phyloP scores from a whole-genome alignment of 2,113 vertebrate genomes.

The Artemisiospiza belli region DNA sequence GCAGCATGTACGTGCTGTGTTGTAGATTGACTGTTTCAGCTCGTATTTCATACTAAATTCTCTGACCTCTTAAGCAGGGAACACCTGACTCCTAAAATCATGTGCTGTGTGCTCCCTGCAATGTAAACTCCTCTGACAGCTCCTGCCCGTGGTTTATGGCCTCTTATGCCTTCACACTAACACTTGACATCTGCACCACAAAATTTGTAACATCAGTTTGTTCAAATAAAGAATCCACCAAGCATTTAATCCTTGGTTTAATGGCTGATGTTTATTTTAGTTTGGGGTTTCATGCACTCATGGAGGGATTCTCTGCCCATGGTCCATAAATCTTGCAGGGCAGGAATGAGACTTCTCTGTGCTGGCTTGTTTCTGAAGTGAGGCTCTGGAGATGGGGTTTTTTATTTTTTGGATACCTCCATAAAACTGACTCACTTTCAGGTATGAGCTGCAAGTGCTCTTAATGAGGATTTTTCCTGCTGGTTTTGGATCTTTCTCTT shows the following conservation, averaged over 20 bases:
- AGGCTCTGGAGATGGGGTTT: neutral
- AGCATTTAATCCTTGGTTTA: conserved; percentile 56
- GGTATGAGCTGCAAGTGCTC: neutral
- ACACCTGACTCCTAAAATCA: conserved; percentile 57
- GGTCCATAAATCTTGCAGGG: conserved; percentile 30
- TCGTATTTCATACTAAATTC: conserved; percentile 30
- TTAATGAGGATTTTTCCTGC: neutral
- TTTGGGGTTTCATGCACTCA: conserved; percentile 37
- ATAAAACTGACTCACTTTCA: neutral
- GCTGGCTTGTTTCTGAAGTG: neutral
- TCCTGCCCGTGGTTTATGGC: conserved; percentile 47
- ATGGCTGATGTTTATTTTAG: conserved; percentile 66
- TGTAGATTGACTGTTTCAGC: conserved; percentile 24
- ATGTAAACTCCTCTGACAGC: conserved; percentile 52
- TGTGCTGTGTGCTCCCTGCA: neutral
- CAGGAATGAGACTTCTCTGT: neutral
- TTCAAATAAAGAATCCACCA: conserved; percentile 49
- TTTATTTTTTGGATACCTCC: neutral
- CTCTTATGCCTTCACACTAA: conserved; percentile 46
- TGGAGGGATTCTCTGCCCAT: conserved; percentile 2
- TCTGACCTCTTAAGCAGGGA: conserved; percentile 41
- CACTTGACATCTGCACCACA: conserved; percentile 58
- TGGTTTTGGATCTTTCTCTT: neutral
- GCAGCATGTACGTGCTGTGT: neutral
- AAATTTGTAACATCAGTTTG: conserved; percentile 44